Percentiles rank a stretch among this genome's conserved stretches.
Evolutionary conservation across 2,113 vertebrate species (phyloP).

Genomic region (Capreolus pygargus): DNA sequence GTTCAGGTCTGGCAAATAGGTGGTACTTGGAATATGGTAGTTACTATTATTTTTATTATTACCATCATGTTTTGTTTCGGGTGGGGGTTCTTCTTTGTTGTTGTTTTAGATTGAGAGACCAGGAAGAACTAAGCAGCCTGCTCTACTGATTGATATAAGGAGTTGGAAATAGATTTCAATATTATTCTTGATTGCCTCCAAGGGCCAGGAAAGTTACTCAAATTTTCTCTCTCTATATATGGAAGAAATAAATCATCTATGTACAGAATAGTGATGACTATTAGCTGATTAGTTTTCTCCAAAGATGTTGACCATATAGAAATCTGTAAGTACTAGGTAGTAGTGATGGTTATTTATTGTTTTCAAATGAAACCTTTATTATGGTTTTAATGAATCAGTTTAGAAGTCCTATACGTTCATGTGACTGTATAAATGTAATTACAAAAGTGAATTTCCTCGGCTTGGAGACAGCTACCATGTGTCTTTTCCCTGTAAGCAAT

Average conservation of each 20-base stretch:
- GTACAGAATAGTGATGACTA: background rate
- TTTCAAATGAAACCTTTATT: slow-evolving; percentile 40
- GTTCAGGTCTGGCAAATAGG: background rate
- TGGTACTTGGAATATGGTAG: background rate
- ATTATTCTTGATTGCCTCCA: background rate
- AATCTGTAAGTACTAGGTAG: slow-evolving; percentile 32
- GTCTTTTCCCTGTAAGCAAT: background rate
- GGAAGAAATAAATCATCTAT: slow-evolving; percentile 1
- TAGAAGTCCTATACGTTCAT: slow-evolving; percentile 11
- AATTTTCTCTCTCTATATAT: background rate
- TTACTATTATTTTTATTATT: background rate
- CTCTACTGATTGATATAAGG: background rate
- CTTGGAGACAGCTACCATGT: background rate
- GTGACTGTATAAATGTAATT: slow-evolving; percentile 26
- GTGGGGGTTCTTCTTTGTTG: background rate
- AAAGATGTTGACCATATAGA: slow-evolving; percentile 13
- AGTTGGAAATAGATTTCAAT: background rate
- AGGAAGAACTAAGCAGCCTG: background rate
- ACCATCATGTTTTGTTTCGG: background rate
- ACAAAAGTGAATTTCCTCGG: slow-evolving; percentile 9
- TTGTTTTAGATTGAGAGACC: background rate
- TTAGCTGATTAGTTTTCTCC: slow-evolving; percentile 51
- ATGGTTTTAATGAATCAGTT: background rate
- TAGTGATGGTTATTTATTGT: background rate
- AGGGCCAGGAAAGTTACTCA: slow-evolving; percentile 27